Conservation (phyloP, 1,140 invertebrate species). For the Panonychus citri region DNA sequence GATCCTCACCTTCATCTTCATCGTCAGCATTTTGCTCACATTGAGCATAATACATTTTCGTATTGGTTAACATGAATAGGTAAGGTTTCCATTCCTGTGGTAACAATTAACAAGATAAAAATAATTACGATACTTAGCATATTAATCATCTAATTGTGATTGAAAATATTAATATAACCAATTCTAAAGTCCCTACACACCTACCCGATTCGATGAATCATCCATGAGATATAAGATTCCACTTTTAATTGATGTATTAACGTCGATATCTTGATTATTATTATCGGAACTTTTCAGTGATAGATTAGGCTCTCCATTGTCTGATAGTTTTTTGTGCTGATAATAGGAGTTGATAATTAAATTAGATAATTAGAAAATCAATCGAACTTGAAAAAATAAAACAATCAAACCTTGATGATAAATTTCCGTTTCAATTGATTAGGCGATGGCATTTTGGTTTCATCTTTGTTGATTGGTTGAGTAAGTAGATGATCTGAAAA, state of each 20-base stretch:
- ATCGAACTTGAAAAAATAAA: not conserved
- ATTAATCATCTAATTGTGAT: not conserved
- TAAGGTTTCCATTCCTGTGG: constrained; percentile 52
- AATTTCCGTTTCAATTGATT: constrained; percentile 46
- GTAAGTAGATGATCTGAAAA: constrained; percentile 43
- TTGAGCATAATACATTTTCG: constrained; percentile 66
- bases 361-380: not conserved
- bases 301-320: constrained; percentile 34
- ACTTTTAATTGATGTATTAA: constrained; percentile 70
- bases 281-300: constrained; percentile 25
- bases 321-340: constrained; percentile 70
- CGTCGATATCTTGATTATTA: constrained; percentile 41
- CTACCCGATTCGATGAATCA: constrained; percentile 36
- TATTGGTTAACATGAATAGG: constrained; percentile 76
- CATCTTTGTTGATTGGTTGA: constrained; percentile 55
- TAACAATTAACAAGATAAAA: not conserved
- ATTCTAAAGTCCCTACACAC: constrained; percentile 21
- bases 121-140: not conserved
- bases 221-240: constrained; percentile 75
- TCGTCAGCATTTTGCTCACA: constrained; percentile 23
- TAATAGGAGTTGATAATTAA: not conserved
- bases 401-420: constrained; percentile 38
- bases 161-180: too few relatives aligned
- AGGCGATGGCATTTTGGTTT: constrained; percentile 63
- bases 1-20: constrained; percentile 33